Conservation (phyloP, 2,797 vertebrate species). For the Clarias laeviceps region DNA sequence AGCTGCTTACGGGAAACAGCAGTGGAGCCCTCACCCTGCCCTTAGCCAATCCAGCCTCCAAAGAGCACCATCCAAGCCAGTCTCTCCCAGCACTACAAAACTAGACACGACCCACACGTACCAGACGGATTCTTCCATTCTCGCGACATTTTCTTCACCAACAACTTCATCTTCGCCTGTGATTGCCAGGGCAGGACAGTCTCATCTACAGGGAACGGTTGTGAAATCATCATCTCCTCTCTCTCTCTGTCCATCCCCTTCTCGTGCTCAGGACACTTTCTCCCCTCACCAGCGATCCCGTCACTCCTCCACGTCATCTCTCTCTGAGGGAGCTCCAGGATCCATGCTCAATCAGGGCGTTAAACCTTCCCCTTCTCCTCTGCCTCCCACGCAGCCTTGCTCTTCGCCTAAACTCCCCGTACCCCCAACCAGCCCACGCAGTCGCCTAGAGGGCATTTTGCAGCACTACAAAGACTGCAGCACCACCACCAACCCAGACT, state of each 20-base stretch:
- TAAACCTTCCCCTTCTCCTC: slow-evolving; percentile 71
- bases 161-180: slow-evolving; percentile 62
- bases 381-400: slow-evolving; percentile 67
- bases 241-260: slow-evolving; percentile 66
- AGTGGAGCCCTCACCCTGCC: slow-evolving; percentile 63
- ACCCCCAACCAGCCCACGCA: slow-evolving; percentile 70
- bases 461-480: slow-evolving; percentile 80
- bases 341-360: slow-evolving; percentile 67
- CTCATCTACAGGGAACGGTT: slow-evolving; percentile 68
- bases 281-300: slow-evolving; percentile 78
- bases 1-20: slow-evolving; percentile 48
- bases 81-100: slow-evolving; percentile 70
- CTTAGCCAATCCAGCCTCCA: slow-evolving; percentile 65
- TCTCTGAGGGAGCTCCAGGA: slow-evolving; percentile 72
- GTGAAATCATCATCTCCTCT: slow-evolving; percentile 77
- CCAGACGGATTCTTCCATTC: slow-evolving; percentile 60
- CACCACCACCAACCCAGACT: slow-evolving; percentile 67
- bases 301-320: slow-evolving; percentile 79
- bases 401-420: slow-evolving; percentile 72
- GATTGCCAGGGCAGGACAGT: slow-evolving; percentile 62
- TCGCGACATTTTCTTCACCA: slow-evolving; percentile 64
- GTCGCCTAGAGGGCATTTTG: slow-evolving; percentile 79
- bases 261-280: slow-evolving; percentile 60
- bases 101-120: slow-evolving; percentile 66
- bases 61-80: slow-evolving; percentile 70